These are phyloP conservation scores for Liasis olivaceus DNA, from an alignment of 2,797 vertebrate species.

Conservation along the genomic window DNA sequence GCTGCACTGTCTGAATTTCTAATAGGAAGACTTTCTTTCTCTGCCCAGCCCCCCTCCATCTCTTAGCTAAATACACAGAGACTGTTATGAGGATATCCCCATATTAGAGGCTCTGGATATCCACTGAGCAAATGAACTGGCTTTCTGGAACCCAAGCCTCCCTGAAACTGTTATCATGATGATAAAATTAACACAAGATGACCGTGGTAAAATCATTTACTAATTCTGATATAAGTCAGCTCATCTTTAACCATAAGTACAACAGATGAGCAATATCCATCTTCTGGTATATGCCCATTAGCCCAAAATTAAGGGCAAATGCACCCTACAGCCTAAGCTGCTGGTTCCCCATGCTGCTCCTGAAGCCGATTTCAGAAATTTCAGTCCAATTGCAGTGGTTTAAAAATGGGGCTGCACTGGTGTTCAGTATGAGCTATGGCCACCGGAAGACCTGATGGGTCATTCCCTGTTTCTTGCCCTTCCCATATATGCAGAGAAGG, in stretches of 20 bases:
- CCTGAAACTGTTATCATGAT: neutral
- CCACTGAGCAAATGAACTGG: neutral
- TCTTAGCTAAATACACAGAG: neutral
- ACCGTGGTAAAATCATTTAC: neutral
- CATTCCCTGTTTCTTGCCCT: neutral
- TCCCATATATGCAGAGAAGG: neutral
- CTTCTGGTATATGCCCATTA: too few relatives aligned
- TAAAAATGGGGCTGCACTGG: neutral
- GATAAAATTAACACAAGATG: neutral
- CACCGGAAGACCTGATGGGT: neutral
- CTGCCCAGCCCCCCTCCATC: neutral
- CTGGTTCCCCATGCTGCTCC: neutral
- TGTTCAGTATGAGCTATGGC: neutral
- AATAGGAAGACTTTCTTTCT: constrained; percentile 23
- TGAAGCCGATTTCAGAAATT: neutral
- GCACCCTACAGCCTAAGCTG: too few relatives aligned
- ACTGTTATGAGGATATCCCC: constrained; percentile 19
- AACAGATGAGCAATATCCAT: neutral
- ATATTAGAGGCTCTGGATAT: neutral
- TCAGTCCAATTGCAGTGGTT: neutral
- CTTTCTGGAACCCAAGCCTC: neutral
- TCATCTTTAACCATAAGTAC: neutral
- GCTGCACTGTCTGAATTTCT: constrained; percentile 56
- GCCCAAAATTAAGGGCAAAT: neutral
- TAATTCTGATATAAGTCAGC: neutral